phyloP scores from a whole-genome alignment of 2,113 vertebrate genomes.

The Alces alces region DNA sequence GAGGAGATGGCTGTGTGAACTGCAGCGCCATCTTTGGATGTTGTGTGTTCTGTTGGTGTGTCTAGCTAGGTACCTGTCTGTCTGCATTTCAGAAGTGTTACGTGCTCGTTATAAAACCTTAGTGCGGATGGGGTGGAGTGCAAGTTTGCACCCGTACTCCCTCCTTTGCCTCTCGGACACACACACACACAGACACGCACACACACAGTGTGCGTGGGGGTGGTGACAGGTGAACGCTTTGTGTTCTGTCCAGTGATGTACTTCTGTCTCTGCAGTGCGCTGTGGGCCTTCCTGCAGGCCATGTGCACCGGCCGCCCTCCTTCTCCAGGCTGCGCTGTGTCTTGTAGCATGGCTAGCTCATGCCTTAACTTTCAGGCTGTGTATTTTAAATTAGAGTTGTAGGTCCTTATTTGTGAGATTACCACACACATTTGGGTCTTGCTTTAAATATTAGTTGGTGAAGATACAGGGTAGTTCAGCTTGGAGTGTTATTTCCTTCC shows the following conservation, averaged over 20 bases:
- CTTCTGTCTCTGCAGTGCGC: rapidly evolving
- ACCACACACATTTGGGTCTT: too few relatives aligned
- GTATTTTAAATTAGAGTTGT: neutral
- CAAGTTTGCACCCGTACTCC: rapidly evolving
- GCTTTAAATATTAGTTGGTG: neutral
- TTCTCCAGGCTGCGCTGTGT: rapidly evolving
- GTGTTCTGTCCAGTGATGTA: rapidly evolving
- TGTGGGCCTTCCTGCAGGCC: rapidly evolving
- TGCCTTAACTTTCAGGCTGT: neutral
- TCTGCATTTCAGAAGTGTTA: neutral
- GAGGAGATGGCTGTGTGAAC: neutral
- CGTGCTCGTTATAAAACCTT: rapidly evolving
- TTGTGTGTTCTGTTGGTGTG: neutral
- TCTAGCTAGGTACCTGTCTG: neutral
- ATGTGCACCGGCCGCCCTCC: rapidly evolving
- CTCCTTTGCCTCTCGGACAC: neutral
- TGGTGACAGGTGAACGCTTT: rapidly evolving
- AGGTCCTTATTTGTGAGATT: neutral
- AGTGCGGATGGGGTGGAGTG: rapidly evolving
- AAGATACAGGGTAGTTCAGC: neutral
- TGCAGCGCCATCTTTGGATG: neutral
- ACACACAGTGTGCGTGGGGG: rapidly evolving
- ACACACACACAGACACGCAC: rapidly evolving
- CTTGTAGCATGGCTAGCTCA: rapidly evolving
- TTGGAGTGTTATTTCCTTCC: neutral